Conservation (phyloP, 2,888 invertebrate genomes). For the Priocnemis perturbator region DNA sequence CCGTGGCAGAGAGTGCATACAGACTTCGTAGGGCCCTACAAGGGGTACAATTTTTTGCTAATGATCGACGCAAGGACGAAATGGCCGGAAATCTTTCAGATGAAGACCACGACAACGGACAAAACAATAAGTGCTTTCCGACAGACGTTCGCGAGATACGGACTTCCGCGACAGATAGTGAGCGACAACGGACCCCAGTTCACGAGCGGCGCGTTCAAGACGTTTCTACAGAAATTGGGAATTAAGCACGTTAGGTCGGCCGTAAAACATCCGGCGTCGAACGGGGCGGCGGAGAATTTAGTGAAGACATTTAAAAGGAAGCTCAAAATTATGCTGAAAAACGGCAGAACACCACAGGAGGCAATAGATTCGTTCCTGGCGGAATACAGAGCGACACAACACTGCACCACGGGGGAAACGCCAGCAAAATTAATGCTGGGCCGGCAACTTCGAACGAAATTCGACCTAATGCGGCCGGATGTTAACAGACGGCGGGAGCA, state of each 20-base stretch:
- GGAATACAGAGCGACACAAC: too few species aligned
- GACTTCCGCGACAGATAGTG: too few species aligned
- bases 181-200: constrained; percentile 15
- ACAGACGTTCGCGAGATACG: too few species aligned
- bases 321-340: too few species aligned
- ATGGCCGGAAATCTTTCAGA: constrained; percentile 54
- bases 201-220: constrained; percentile 28
- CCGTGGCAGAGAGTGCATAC: constrained; percentile 42
- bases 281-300: constrained; percentile 36
- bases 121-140: too few species aligned
- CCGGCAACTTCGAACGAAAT: not conserved
- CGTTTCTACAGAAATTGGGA: constrained; percentile 26
- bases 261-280: too few species aligned
- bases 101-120: too few species aligned
- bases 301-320: constrained; percentile 43
- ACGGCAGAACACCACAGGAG: too few species aligned
- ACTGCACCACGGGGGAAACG: not conserved
- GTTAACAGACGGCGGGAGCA: too few species aligned
- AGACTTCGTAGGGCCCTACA: constrained; percentile 49
- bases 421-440: not conserved
- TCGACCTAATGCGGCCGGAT: not conserved
- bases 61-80: constrained; percentile 47
- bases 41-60: too few species aligned
- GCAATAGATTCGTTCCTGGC: too few species aligned
- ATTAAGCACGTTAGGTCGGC: constrained; percentile 37